These are phyloP conservation scores for Synergus itoensis DNA, from an alignment of 2,888 invertebrate genomes.

Conservation along the genomic window DNA sequence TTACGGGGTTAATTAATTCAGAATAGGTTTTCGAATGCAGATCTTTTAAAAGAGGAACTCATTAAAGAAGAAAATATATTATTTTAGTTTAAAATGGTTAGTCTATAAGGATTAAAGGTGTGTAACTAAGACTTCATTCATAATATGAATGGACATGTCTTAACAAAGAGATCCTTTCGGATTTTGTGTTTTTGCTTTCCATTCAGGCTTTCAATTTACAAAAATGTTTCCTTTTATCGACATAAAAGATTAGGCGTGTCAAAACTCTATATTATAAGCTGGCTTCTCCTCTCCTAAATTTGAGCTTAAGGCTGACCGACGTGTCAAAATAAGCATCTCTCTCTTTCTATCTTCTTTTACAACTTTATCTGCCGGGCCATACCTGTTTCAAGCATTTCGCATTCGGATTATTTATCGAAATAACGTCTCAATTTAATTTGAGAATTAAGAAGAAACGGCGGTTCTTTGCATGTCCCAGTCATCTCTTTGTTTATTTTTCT, in stretches of 20 bases:
- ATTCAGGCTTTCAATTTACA: not conserved
- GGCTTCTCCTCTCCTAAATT: not conserved
- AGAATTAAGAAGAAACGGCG: not conserved
- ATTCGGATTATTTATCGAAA: slow-evolving; percentile 1
- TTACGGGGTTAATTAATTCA: slow-evolving; percentile 6
- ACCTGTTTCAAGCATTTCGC: slow-evolving; percentile 8
- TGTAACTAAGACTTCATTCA: not conserved
- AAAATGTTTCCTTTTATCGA: slow-evolving; percentile 33
- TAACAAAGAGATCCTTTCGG: not conserved
- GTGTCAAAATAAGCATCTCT: slow-evolving; percentile 13
- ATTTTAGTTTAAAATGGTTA: not conserved
- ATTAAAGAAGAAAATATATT: not conserved
- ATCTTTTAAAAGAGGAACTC: not conserved
- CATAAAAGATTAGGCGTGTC: slow-evolving; percentile 39
- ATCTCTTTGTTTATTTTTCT: too few relatives aligned
- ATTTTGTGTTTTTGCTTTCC: not conserved
- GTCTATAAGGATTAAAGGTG: not conserved
- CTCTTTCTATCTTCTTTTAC: slow-evolving; percentile 4
- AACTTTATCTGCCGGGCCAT: slow-evolving; percentile 11
- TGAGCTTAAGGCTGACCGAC: slow-evolving; percentile 3
- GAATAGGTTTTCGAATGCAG: not conserved
- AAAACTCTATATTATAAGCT: slow-evolving; percentile 6
- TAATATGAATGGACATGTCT: not conserved
- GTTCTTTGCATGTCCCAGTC: too few relatives aligned
- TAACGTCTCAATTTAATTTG: slow-evolving; percentile 9